Conservation (phyloP, 2,888 invertebrate species). For the Drosophila anomalata region DNA sequence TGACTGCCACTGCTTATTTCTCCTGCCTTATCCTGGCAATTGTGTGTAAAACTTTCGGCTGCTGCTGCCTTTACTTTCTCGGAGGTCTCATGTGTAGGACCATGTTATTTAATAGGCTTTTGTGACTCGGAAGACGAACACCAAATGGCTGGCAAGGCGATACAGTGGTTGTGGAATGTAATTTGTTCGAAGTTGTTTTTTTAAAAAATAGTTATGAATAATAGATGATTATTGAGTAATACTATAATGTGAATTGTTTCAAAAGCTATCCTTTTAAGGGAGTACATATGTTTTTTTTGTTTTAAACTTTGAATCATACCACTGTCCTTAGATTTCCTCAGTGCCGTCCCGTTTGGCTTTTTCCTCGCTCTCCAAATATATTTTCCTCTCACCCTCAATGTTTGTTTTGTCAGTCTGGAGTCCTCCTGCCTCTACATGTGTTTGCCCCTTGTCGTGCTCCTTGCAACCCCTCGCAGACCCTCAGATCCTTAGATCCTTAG, state of each 20-base stretch:
- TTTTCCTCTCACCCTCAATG: slow-evolving; percentile 41
- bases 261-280: not conserved
- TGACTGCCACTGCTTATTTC: slow-evolving; percentile 42
- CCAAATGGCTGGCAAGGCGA: slow-evolving; percentile 21
- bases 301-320: too few species aligned
- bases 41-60: slow-evolving; percentile 64
- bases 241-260: not conserved
- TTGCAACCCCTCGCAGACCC: slow-evolving; percentile 7
- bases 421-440: slow-evolving; percentile 33
- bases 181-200: not conserved
- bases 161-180: slow-evolving; percentile 21
- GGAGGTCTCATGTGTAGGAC: slow-evolving; percentile 67
- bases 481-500: not conserved
- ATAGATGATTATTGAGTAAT: too few species aligned
- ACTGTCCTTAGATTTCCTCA: slow-evolving; percentile 24
- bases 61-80: slow-evolving; percentile 17
- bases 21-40: slow-evolving; percentile 65
- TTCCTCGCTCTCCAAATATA: slow-evolving; percentile 17
- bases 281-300: too few species aligned
- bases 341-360: slow-evolving; percentile 1
- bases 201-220: too few species aligned
- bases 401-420: slow-evolving; percentile 57
- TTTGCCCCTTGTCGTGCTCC: slow-evolving; percentile 35
- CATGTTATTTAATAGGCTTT: slow-evolving; percentile 77
- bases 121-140: slow-evolving; percentile 56